These are phyloP conservation scores for Allygus modestus DNA, from an alignment of 2,888 invertebrate genomes.

Conservation along the genomic window DNA sequence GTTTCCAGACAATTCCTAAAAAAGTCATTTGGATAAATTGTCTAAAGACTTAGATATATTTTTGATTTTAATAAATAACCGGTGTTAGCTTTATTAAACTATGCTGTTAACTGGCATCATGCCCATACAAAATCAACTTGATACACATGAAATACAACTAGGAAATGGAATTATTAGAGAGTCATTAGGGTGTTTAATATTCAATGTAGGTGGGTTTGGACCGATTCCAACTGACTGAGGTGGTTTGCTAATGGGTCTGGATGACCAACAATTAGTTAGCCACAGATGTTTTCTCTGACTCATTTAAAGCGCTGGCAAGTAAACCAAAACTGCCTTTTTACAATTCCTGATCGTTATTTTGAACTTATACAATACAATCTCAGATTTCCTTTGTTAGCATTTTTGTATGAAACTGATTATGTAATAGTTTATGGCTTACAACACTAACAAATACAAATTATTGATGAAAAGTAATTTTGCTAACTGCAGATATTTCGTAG, in stretches of 20 bases:
- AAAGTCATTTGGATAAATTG: too few species aligned
- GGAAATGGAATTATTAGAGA: neutral
- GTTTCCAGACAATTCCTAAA: too few species aligned
- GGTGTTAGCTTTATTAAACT: too few species aligned
- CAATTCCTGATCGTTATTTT: neutral
- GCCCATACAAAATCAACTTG: too few species aligned
- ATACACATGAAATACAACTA: neutral
- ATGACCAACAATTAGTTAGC: conserved; percentile 24
- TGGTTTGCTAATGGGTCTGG: conserved; percentile 10
- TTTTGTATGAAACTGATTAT: too few species aligned
- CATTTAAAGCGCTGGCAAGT: conserved; percentile 6
- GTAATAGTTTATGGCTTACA: too few species aligned
- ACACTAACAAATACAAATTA: too few species aligned
- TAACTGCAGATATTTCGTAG: too few species aligned
- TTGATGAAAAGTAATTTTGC: too few species aligned
- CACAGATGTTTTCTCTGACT: conserved; percentile 15
- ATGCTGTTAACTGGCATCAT: too few species aligned
- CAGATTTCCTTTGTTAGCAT: neutral
- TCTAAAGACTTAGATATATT: too few species aligned
- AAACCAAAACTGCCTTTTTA: neutral
- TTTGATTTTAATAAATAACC: too few species aligned
- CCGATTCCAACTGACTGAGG: neutral
- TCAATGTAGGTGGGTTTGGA: conserved; percentile 8
- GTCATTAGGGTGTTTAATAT: neutral
- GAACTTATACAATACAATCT: neutral